These are phyloP conservation scores for Synergus gifuensis DNA, from an alignment of 2,888 invertebrate genomes.

Conservation along the genomic window DNA sequence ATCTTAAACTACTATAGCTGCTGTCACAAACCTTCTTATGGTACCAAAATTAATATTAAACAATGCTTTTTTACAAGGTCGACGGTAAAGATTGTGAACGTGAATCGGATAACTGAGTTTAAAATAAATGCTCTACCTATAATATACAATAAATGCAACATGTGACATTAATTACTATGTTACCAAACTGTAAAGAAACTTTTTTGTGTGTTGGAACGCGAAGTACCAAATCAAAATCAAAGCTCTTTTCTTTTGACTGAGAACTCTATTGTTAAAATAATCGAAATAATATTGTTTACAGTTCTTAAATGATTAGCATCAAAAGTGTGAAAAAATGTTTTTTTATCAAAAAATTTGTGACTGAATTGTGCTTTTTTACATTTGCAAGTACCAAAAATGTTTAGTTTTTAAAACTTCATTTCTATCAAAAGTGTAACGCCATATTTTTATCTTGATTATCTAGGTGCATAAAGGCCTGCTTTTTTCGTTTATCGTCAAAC, in stretches of 20 bases:
- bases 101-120: conserved; percentile 32
- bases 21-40: conserved; percentile 39
- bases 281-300: background rate
- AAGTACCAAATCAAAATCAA: conserved; percentile 51
- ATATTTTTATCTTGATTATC: conserved; percentile 18
- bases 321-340: background rate
- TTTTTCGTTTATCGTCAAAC: background rate
- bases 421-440: background rate
- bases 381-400: conserved; percentile 12
- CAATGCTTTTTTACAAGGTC: conserved; percentile 11
- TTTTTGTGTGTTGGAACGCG: conserved; percentile 28
- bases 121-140: conserved; percentile 66
- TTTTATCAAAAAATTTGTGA: conserved; percentile 16
- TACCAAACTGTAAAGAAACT: conserved; percentile 57
- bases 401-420: background rate
- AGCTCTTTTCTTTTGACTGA: conserved; percentile 13
- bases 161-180: conserved; percentile 50
- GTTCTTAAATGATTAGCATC: no score
- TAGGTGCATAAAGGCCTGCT: conserved; percentile 15
- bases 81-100: conserved; percentile 11
- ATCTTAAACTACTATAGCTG: conserved; percentile 31
- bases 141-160: conserved; percentile 59
- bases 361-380: conserved; percentile 6
- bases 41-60: conserved; percentile 26
- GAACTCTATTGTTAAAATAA: background rate